Evolutionary conservation across 2,888 invertebrate species (phyloP).

Genomic region (Leptarthrus brevirostris): DNA sequence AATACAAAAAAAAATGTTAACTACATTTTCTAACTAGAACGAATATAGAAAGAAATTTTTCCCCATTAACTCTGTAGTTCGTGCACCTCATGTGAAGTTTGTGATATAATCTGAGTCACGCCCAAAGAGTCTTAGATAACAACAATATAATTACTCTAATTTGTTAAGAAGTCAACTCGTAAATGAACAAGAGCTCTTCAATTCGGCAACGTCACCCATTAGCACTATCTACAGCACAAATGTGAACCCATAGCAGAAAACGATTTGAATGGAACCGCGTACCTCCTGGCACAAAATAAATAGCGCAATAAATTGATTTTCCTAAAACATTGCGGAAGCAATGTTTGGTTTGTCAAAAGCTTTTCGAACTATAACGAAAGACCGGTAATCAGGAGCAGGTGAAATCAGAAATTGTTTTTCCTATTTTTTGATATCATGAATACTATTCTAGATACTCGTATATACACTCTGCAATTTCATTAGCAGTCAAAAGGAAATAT

Average conservation of each 20-base stretch:
- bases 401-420: too few relatives aligned
- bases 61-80: background rate
- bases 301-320: background rate
- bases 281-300: background rate
- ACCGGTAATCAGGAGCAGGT: too few relatives aligned
- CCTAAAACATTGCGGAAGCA: background rate
- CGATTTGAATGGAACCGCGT: background rate
- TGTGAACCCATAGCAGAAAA: background rate
- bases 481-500: too few relatives aligned
- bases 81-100: background rate
- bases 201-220: background rate
- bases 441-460: too few relatives aligned
- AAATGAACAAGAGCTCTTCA: background rate
- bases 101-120: background rate
- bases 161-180: background rate
- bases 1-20: too few relatives aligned
- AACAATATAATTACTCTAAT: background rate
- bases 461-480: too few relatives aligned
- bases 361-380: background rate
- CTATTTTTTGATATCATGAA: too few relatives aligned
- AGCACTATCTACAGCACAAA: background rate
- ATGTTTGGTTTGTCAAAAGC: background rate
- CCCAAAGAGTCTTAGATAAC: background rate
- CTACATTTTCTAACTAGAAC: too few relatives aligned
- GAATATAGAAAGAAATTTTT: too few relatives aligned